phyloP scores from a whole-genome alignment of 2,888 invertebrate genomes.

The Eristalis arbustorum region DNA sequence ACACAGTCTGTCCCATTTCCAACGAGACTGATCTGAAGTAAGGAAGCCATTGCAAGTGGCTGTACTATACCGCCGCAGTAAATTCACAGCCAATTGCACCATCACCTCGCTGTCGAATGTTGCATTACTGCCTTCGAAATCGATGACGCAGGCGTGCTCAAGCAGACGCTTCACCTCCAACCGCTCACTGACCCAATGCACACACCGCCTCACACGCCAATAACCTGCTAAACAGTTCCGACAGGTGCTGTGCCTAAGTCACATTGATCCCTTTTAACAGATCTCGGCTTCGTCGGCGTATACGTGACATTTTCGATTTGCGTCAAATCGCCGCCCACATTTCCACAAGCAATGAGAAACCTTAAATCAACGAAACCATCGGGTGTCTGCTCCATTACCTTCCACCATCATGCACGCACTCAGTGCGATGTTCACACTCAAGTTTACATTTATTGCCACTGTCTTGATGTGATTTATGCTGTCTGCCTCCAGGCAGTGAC shows the following conservation, averaged over 20 bases:
- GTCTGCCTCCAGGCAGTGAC: background rate
- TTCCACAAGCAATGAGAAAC: background rate
- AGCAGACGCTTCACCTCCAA: too few species aligned
- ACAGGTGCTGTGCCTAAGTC: background rate
- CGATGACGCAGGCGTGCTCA: too few species aligned
- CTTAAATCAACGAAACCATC: background rate
- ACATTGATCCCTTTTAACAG: background rate
- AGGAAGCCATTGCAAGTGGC: too few species aligned
- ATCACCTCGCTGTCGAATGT: too few species aligned
- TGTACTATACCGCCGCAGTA: too few species aligned
- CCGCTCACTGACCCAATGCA: too few species aligned
- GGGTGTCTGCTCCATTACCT: background rate
- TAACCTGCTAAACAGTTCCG: too few species aligned
- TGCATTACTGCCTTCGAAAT: too few species aligned
- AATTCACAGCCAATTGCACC: too few species aligned
- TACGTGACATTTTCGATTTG: background rate
- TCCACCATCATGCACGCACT: background rate
- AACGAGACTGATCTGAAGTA: too few species aligned
- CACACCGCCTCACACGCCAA: too few species aligned
- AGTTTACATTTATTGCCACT: constrained; percentile 52
- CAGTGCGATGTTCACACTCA: constrained; percentile 35
- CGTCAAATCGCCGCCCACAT: background rate
- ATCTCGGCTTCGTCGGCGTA: background rate
- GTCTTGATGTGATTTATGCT: constrained; percentile 46
- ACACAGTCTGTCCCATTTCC: too few species aligned